Base-by-base conservation (phyloP, 2,797 vertebrate species). In the Hippoglossus hippoglossus region DNA sequence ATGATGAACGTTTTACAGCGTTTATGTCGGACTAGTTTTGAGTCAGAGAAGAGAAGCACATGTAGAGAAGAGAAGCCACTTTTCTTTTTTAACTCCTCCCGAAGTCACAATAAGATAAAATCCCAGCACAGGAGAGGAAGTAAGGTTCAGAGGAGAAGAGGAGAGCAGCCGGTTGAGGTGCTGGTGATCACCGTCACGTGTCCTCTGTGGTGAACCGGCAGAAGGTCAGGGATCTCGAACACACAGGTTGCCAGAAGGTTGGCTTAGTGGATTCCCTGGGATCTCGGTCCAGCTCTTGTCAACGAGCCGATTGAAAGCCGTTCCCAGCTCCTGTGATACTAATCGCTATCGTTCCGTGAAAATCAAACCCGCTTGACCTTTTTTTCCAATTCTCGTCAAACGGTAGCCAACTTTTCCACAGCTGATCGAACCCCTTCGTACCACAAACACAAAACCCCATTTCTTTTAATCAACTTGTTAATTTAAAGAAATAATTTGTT, bases 181-280 rank as follows among this genome's bases (percentile, higher is more conserved):
- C 19, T 19, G 63, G 51, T 53, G 71, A 82, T 69, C 41, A 75
- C 75, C 5, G 64, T 74, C 79, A 39, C 78, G 68, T 77, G 65
- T 68, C 61, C 80, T 83, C 69, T 8, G 81, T 56, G 71, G 68
- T 67, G 67, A 81, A 77, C 75, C 81, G 81, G 84, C 87, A 84
- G 74, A 84, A 82, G 84, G 86, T 90, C 71, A 73, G 84, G 54
- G 75, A 85, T 79, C 73, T 58, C 61, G 66, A 81, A 69, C 78
- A 85, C 77, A 84, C 67, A 74, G 70, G 79, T 77, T 73, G 77
- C 83, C 87, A 90, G 82, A 81, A 71, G 77, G 82, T 85, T 81
- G 75, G 79, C 80, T 89, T 81, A 80, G 80, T 71, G 71, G 80
- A 80, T 86, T 86, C 87, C 79, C 79, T 26, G 71, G 75, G 75